Conservation (phyloP, 2,888 invertebrate genomes). For the Drosophila prolongata region DNA sequence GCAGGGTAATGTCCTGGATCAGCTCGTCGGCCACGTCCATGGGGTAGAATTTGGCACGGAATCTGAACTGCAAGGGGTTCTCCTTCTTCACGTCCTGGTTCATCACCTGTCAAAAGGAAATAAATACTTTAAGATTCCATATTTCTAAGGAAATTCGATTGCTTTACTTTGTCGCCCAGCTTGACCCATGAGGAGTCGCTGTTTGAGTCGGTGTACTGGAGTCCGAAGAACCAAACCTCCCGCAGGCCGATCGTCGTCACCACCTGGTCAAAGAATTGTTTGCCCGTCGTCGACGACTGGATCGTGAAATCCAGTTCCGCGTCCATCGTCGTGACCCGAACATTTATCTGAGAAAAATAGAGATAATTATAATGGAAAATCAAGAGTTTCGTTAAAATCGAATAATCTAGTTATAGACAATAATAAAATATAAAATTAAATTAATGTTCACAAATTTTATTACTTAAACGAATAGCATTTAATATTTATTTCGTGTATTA, state of each 20-base stretch:
- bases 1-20: slow-evolving; percentile 99
- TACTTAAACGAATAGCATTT: too few relatives aligned
- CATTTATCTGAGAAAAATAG: slow-evolving; percentile 92
- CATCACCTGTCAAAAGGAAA: slow-evolving; percentile 91
- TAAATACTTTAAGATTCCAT: neutral
- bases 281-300: slow-evolving; percentile 99
- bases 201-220: slow-evolving; percentile 99
- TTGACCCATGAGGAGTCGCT: slow-evolving; percentile 99
- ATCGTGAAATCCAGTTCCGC: slow-evolving; percentile 99
- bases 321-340: slow-evolving; percentile 99
- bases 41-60: slow-evolving; percentile 99
- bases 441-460: too few relatives aligned
- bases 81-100: slow-evolving; percentile 99
- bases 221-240: slow-evolving; percentile 99
- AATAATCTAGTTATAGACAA: neutral
- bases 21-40: slow-evolving; percentile 99
- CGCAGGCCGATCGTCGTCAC: slow-evolving; percentile 99
- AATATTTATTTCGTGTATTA: too few relatives aligned
- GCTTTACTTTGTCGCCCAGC: slow-evolving; percentile 98
- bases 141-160: neutral
- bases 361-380: neutral
- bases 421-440: too few relatives aligned
- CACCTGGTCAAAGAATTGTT: slow-evolving; percentile 99
- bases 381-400: neutral
- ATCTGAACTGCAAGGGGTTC: slow-evolving; percentile 98